These are phyloP conservation scores for Amblyornis subalaris DNA, from an alignment of 2,113 vertebrate genomes.

Conservation along the genomic window DNA sequence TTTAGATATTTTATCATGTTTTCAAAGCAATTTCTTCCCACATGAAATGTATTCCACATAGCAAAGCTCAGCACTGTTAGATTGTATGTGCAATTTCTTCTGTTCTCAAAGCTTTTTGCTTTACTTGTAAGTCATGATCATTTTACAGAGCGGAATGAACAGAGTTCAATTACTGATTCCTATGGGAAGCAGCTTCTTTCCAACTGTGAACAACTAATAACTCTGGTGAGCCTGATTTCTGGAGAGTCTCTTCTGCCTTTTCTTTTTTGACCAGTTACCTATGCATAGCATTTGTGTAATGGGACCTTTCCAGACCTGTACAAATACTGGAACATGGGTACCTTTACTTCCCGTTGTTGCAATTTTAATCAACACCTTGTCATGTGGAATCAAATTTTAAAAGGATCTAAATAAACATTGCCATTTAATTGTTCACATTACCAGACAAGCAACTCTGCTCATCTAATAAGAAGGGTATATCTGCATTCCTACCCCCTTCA, in stretches of 20 bases:
- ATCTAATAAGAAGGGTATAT: conserved; percentile 67
- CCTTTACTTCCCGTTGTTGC: not conserved
- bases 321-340: not conserved
- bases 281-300: not conserved
- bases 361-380: conserved; percentile 35
- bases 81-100: conserved; percentile 2
- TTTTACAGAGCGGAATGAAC: not conserved
- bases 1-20: conserved; percentile 33
- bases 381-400: conserved; percentile 43
- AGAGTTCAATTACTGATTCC: not conserved
- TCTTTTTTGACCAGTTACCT: not conserved
- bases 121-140: not conserved
- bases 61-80: conserved; percentile 33
- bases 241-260: not conserved
- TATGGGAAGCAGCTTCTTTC: not conserved
- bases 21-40: conserved; percentile 21
- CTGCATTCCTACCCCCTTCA: conserved; percentile 61
- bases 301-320: not conserved
- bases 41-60: not conserved
- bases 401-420: conserved; percentile 60
- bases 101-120: not conserved
- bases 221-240: not conserved
- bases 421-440: conserved; percentile 69
- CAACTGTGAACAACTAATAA: not conserved
- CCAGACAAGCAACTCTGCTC: conserved; percentile 62